Evolutionary conservation across 2,888 invertebrate species (phyloP).

Genomic region (Emmelina monodactyla): DNA sequence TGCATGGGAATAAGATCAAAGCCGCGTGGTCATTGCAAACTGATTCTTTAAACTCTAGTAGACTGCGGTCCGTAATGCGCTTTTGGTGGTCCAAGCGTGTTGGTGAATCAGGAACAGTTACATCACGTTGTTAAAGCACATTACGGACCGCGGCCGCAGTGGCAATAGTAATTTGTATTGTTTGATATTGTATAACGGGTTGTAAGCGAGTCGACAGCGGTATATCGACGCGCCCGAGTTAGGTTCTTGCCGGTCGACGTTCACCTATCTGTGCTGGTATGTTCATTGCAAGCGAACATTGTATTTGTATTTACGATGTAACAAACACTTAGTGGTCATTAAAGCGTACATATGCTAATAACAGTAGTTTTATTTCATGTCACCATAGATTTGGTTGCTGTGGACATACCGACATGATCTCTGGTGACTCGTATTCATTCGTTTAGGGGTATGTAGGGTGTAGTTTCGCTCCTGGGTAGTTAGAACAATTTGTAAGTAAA

Average conservation of each 20-base stretch:
- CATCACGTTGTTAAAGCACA: no score
- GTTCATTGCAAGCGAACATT: constrained; percentile 37
- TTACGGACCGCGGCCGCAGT: no score
- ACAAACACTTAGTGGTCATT: constrained; percentile 53
- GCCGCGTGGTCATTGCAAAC: no score
- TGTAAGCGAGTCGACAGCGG: constrained; percentile 2
- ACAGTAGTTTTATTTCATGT: constrained; percentile 50
- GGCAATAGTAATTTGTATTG: no score
- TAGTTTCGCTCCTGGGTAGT: background rate
- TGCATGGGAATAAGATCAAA: no score
- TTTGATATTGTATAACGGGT: constrained; percentile 5
- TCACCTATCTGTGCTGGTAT: constrained; percentile 43
- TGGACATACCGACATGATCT: constrained; percentile 51
- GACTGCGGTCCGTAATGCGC: no score
- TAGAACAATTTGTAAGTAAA: background rate
- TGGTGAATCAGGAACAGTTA: no score
- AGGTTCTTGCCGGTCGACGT: constrained; percentile 19
- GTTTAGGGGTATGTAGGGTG: background rate
- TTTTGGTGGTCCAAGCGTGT: no score
- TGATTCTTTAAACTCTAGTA: no score
- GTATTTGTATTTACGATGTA: constrained; percentile 34
- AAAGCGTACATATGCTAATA: constrained; percentile 49
- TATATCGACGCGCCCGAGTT: constrained; percentile 10
- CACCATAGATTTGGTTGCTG: constrained; percentile 26
- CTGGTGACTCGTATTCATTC: constrained; percentile 21